Conservation (phyloP, 2,888 invertebrate genomes). For the Tupiocoris notatus region DNA sequence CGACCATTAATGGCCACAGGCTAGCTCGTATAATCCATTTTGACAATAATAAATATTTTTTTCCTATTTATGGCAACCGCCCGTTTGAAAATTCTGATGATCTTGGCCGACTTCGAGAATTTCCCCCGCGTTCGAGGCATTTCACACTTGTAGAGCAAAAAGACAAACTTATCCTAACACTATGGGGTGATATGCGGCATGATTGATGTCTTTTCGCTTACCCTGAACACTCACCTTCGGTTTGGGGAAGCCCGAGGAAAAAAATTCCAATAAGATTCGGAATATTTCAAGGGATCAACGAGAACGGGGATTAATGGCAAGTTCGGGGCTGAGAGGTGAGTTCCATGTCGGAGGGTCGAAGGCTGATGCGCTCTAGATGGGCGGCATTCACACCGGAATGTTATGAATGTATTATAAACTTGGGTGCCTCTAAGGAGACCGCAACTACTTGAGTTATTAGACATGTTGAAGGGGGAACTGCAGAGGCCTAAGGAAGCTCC, state of each 20-base stretch:
- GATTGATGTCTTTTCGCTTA: neutral
- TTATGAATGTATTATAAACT: conserved; percentile 33
- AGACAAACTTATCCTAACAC: too few relatives aligned
- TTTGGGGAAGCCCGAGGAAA: neutral
- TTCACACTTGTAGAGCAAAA: too few relatives aligned
- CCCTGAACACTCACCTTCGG: neutral
- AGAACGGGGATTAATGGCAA: neutral
- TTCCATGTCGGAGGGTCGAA: neutral
- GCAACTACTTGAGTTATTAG: conserved; percentile 28
- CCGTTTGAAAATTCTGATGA: too few relatives aligned
- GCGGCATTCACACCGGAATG: conserved; percentile 9
- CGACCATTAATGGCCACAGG: too few relatives aligned
- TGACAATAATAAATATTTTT: too few relatives aligned
- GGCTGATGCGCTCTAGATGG: conserved; percentile 15
- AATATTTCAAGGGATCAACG: conserved; percentile 1
- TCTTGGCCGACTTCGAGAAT: too few relatives aligned
- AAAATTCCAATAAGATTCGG: conserved; percentile 7
- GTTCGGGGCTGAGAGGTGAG: neutral
- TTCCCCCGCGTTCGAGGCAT: too few relatives aligned
- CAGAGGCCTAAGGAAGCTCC: neutral
- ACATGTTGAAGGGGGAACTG: neutral
- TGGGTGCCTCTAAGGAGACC: conserved; percentile 3
- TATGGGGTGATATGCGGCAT: too few relatives aligned
- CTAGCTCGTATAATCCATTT: too few relatives aligned
- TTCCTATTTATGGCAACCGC: too few relatives aligned